phyloP scores from a whole-genome alignment of 2,888 invertebrate genomes.

The Drosophila neonasuta region DNA sequence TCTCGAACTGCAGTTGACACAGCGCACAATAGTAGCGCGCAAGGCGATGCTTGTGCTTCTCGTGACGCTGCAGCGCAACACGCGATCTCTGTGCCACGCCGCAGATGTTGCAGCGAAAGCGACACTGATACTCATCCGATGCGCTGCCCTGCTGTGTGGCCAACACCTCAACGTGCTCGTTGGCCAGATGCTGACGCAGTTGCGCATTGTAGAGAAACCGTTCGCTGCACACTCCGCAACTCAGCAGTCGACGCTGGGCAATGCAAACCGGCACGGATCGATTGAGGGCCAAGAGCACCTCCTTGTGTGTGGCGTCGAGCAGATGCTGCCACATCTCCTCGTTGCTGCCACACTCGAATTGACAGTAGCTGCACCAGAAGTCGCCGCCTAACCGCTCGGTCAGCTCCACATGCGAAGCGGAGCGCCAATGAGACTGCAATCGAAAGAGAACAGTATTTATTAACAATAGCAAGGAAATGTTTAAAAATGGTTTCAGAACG shows the following conservation, averaged over 20 bases:
- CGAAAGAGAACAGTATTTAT: too few species aligned
- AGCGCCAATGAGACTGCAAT: constrained; percentile 86
- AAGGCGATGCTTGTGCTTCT: constrained; percentile 85
- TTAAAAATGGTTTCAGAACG: too few species aligned
- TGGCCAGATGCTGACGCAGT: constrained; percentile 83
- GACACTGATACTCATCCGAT: constrained; percentile 86
- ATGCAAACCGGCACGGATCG: constrained; percentile 91
- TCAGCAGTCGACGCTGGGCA: constrained; percentile 85
- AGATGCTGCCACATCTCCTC: constrained; percentile 88
- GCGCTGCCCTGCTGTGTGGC: constrained; percentile 82
- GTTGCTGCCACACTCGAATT: constrained; percentile 86
- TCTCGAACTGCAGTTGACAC: constrained; percentile 86
- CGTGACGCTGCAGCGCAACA: constrained; percentile 87
- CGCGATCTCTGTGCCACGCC: constrained; percentile 84
- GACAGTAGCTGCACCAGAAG: constrained; percentile 89
- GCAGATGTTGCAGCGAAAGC: constrained; percentile 86
- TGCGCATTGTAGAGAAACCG: constrained; percentile 90
- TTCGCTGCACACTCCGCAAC: constrained; percentile 87
- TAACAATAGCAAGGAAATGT: too few species aligned
- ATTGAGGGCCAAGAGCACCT: constrained; percentile 89
- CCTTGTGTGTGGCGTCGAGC: constrained; percentile 86
- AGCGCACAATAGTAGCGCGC: constrained; percentile 86
- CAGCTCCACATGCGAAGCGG: constrained; percentile 84
- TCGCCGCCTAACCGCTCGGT: constrained; percentile 84
- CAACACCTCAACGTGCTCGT: constrained; percentile 85